A percentile compares a stretch with the other conserved stretches of the same genome.
phyloP scores from a whole-genome alignment of 2,113 vertebrate species.

The Nanorana parkeri region DNA sequence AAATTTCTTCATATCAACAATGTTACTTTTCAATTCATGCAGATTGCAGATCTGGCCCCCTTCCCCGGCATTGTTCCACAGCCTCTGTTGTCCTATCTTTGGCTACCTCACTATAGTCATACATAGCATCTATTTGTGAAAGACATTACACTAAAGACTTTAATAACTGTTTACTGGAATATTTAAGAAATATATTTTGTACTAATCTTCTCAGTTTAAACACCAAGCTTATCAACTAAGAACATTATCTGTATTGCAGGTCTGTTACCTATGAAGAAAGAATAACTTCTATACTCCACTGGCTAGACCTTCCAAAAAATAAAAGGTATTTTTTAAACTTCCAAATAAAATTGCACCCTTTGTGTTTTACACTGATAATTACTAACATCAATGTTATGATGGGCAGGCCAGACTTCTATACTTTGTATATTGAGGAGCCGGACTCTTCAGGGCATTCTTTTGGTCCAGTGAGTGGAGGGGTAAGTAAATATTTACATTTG shows the following conservation, averaged over 20 bases:
- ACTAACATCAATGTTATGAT: constrained; percentile 45
- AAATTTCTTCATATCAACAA: too few relatives aligned
- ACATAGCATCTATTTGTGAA: too few relatives aligned
- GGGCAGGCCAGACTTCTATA: constrained; percentile 87
- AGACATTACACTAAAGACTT: too few relatives aligned
- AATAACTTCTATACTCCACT: constrained; percentile 69
- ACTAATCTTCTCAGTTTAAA: too few relatives aligned
- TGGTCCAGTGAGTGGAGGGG: constrained; percentile 83
- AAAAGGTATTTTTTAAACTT: constrained; percentile 67
- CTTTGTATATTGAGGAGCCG: constrained; percentile 90
- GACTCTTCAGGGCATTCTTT: constrained; percentile 82
- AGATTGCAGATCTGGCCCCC: too few relatives aligned
- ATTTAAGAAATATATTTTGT: too few relatives aligned
- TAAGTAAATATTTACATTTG: constrained; percentile 67
- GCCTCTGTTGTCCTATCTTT: too few relatives aligned
- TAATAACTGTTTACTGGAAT: too few relatives aligned
- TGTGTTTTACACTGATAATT: background rate
- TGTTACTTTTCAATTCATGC: too few relatives aligned
- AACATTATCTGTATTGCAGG: constrained; percentile 56
- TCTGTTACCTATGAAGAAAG: constrained; percentile 66
- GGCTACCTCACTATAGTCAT: too few relatives aligned
- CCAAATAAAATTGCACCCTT: background rate
- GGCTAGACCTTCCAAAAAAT: constrained; percentile 72
- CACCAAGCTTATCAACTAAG: too few relatives aligned
- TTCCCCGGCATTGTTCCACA: too few relatives aligned